phyloP scores from a whole-genome alignment of 2,113 vertebrate genomes.

The Oncorhynchus tshawytscha region DNA sequence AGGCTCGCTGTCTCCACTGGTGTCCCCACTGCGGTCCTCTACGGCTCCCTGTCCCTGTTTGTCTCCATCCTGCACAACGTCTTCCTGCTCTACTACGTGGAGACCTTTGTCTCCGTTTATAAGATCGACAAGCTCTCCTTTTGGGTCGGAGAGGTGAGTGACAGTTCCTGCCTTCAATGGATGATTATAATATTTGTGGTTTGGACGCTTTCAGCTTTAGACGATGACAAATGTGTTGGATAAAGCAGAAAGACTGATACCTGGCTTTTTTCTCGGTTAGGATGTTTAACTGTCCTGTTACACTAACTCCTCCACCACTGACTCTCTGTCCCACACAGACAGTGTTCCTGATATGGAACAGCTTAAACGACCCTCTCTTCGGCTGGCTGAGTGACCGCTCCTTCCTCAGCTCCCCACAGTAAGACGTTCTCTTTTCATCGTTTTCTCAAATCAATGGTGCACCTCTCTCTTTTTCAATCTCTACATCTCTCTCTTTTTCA shows the following conservation, averaged over 20 bases:
- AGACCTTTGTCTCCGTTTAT: slow-evolving; percentile 97
- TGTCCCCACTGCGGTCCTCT: slow-evolving; percentile 81
- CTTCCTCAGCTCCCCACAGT: slow-evolving; percentile 91
- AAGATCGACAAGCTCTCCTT: slow-evolving; percentile 97
- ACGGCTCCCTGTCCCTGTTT: slow-evolving; percentile 93
- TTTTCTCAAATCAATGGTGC: background rate
- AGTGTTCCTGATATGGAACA: slow-evolving; percentile 98
- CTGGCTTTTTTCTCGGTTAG: background rate
- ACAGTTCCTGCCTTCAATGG: background rate
- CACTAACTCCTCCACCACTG: background rate
- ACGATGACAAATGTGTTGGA: background rate
- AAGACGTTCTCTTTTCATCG: slow-evolving; percentile 53
- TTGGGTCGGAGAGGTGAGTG: slow-evolving; percentile 95
- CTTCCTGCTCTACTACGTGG: slow-evolving; percentile 97
- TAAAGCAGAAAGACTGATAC: too few relatives aligned
- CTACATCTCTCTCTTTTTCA: background rate
- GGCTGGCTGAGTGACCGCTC: slow-evolving; percentile 93
- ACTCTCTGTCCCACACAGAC: slow-evolving; percentile 68
- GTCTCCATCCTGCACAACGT: slow-evolving; percentile 94
- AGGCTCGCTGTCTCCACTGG: slow-evolving; percentile 36
- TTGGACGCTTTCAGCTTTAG: background rate
- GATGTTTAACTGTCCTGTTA: background rate
- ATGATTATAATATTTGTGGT: background rate
- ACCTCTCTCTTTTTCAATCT: background rate
- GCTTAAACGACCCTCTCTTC: slow-evolving; percentile 95